These are phyloP conservation scores for Lucilia cuprina DNA, from an alignment of 1,140 invertebrate species.

Conservation along the genomic window DNA sequence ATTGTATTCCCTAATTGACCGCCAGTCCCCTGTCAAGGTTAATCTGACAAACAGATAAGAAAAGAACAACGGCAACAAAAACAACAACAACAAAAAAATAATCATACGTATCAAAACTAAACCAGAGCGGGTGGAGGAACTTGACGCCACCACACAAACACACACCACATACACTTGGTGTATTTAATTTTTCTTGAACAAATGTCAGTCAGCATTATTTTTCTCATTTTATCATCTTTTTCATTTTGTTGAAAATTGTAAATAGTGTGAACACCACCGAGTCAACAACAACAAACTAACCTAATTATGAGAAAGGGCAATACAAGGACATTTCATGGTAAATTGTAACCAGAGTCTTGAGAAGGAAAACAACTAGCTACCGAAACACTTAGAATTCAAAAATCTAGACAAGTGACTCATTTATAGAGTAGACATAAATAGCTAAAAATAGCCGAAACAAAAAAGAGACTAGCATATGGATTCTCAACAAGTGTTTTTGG, in stretches of 20 bases:
- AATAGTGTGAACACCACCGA: neutral
- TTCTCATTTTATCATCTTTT: neutral
- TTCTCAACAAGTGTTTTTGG: conserved; percentile 18
- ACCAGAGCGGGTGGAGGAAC: neutral
- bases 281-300: conserved; percentile 39
- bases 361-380: neutral
- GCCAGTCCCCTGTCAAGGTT: conserved; percentile 35
- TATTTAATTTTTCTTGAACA: neutral
- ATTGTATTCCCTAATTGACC: conserved; percentile 38
- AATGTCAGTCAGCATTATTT: neutral
- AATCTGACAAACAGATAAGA: conserved; percentile 48
- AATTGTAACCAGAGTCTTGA: neutral
- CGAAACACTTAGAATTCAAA: too few species aligned
- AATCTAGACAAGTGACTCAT: neutral
- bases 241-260: neutral
- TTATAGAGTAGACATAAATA: neutral
- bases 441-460: neutral
- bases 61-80: neutral
- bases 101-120: neutral
- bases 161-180: too few species aligned
- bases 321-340: conserved; percentile 45
- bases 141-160: too few species aligned
- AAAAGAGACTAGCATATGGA: conserved; percentile 36
- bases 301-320: conserved; percentile 46
- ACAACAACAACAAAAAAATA: neutral